A percentile compares a stretch with the other conserved stretches of the same genome.
phyloP scores from a whole-genome alignment of 2,113 vertebrate species.

The Ranitomeya imitator region DNA sequence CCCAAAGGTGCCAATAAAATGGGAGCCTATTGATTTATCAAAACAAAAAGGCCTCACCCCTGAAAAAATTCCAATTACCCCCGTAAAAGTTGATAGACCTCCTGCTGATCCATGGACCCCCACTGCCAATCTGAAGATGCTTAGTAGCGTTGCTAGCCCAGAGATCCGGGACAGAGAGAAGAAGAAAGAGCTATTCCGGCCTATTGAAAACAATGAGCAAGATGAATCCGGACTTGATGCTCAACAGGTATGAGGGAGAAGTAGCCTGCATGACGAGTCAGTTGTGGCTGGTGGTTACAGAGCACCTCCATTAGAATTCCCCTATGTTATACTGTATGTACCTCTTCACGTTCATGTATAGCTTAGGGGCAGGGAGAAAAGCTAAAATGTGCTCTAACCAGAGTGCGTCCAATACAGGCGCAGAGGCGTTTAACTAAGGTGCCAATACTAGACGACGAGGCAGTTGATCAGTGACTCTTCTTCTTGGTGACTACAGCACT shows the following conservation, averaged over 20 bases:
- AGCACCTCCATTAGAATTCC: no score
- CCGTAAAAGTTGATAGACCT: constrained; percentile 78
- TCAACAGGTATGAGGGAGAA: constrained; percentile 71
- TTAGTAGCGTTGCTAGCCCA: constrained; percentile 80
- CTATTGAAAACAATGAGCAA: constrained; percentile 79
- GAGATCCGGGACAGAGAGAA: constrained; percentile 82
- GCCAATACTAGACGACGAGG: background rate
- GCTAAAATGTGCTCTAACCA: no score
- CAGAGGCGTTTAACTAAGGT: no score
- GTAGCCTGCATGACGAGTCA: background rate
- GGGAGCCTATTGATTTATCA: constrained; percentile 72
- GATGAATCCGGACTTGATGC: constrained; percentile 63
- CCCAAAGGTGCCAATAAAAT: constrained; percentile 80
- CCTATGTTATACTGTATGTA: no score
- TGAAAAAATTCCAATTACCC: constrained; percentile 81
- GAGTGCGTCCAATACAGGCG: no score
- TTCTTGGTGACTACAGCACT: background rate
- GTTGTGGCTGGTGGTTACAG: no score
- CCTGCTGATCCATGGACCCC: constrained; percentile 76
- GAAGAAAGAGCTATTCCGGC: constrained; percentile 88
- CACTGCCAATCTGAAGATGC: constrained; percentile 81
- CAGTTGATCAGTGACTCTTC: background rate
- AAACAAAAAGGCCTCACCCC: constrained; percentile 74
- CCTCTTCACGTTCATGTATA: background rate
- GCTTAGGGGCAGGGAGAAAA: background rate